Evolutionary conservation across 2,888 invertebrate species (phyloP).

Genomic region (Abrostola tripartita): DNA sequence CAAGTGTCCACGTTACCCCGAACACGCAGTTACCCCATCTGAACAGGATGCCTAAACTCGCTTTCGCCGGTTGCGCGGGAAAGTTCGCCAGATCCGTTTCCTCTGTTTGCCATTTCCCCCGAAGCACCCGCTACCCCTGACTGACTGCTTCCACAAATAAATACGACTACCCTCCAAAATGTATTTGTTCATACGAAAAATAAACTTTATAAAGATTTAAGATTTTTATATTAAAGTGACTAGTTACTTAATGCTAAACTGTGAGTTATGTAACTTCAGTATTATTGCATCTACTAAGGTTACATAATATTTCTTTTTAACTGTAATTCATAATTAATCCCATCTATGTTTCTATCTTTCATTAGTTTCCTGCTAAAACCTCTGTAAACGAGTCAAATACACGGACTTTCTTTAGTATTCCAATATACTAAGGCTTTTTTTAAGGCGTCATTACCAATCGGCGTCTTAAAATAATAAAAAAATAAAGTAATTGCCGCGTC

Average conservation of each 20-base stretch:
- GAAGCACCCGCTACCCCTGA: constrained; percentile 64
- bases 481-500: constrained; percentile 26
- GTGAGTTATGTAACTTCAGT: too few species aligned
- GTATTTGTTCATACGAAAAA: constrained; percentile 77
- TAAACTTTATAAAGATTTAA: constrained; percentile 64
- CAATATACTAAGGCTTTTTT: background rate
- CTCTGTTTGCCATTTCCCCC: constrained; percentile 82
- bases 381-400: background rate
- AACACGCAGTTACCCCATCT: constrained; percentile 67
- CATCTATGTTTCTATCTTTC: too few species aligned
- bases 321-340: too few species aligned
- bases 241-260: too few species aligned
- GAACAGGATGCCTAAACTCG: constrained; percentile 71
- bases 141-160: constrained; percentile 77
- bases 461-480: constrained; percentile 10
- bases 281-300: too few species aligned
- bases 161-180: constrained; percentile 76
- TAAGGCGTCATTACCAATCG: constrained; percentile 10
- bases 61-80: constrained; percentile 78
- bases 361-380: too few species aligned
- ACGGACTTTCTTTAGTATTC: background rate
- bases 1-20: constrained; percentile 28
- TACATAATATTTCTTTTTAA: too few species aligned
- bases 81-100: constrained; percentile 85
- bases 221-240: constrained; percentile 26